A percentile compares a stretch with the other conserved stretches of the same genome.
phyloP scores from a whole-genome alignment of 2,888 invertebrate species.

The Metopia argyrocephala region DNA sequence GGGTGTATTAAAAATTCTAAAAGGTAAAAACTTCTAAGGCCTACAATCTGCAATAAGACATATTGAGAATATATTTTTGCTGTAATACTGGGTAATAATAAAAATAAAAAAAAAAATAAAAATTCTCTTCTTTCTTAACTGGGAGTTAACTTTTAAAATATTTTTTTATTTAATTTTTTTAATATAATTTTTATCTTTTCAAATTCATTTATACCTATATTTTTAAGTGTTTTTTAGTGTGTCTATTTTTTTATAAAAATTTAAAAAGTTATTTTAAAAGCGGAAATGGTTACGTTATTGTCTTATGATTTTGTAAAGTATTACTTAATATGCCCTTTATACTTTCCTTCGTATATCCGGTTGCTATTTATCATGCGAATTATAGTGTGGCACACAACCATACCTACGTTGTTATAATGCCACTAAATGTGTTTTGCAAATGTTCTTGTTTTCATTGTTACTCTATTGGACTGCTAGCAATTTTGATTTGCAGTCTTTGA shows the following conservation, averaged over 20 bases:
- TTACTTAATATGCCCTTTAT: constrained; percentile 64
- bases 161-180: too few species aligned
- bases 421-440: constrained; percentile 1
- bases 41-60: too few species aligned
- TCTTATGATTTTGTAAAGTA: constrained; percentile 62
- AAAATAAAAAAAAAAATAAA: too few species aligned
- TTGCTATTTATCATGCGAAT: constrained; percentile 61
- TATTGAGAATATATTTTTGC: too few species aligned
- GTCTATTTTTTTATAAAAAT: background rate
- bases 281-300: constrained; percentile 63
- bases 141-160: too few species aligned
- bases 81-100: too few species aligned
- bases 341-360: constrained; percentile 62
- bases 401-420: background rate
- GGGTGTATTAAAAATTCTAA: too few species aligned
- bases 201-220: too few species aligned
- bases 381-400: background rate
- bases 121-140: too few species aligned
- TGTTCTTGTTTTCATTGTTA: background rate
- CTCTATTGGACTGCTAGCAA: background rate
- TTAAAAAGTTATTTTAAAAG: constrained; percentile 17
- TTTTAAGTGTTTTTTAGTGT: background rate
- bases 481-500: constrained; percentile 17
- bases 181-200: too few species aligned
- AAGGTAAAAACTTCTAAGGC: too few species aligned